Evolutionary conservation across 2,888 invertebrate genomes (phyloP).

Genomic region (Protophormia terraenovae): DNA sequence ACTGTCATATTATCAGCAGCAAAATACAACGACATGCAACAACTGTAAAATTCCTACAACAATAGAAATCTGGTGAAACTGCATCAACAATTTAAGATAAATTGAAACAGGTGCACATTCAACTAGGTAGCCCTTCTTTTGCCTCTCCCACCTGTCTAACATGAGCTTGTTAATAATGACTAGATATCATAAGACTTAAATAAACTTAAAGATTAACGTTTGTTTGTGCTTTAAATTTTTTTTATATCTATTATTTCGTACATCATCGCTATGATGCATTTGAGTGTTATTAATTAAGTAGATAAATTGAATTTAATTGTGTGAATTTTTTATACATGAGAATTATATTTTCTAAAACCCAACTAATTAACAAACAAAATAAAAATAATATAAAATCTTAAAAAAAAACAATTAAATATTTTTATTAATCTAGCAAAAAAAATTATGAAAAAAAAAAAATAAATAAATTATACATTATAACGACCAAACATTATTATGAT

Average conservation of each 20-base stretch:
- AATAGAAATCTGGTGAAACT: slow-evolving; percentile 63
- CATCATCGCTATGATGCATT: slow-evolving; percentile 43
- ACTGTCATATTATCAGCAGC: slow-evolving; percentile 52
- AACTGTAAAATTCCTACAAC: slow-evolving; percentile 34
- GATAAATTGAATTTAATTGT: slow-evolving; percentile 69
- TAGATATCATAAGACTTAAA: neutral
- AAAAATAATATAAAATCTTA: slow-evolving; percentile 17
- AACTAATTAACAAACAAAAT: slow-evolving; percentile 46
- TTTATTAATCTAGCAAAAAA: slow-evolving; percentile 18
- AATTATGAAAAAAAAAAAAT: neutral
- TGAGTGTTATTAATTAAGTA: slow-evolving; percentile 64
- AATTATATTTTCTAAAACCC: slow-evolving; percentile 33
- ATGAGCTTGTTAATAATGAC: neutral
- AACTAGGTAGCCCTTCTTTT: neutral
- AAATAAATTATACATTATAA: slow-evolving; percentile 6
- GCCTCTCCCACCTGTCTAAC: neutral
- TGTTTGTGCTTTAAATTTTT: neutral
- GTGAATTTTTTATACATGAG: slow-evolving; percentile 57
- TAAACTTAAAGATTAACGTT: slow-evolving; percentile 8
- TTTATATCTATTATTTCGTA: neutral
- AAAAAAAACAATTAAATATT: slow-evolving; percentile 44
- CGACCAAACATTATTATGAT: slow-evolving; percentile 32
- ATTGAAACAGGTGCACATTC: slow-evolving; percentile 23
- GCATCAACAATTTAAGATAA: slow-evolving; percentile 22
- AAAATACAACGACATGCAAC: slow-evolving; percentile 11